Evolutionary conservation across 2,113 vertebrate species (phyloP).

Genomic region (Phrynosoma blainvillii): DNA sequence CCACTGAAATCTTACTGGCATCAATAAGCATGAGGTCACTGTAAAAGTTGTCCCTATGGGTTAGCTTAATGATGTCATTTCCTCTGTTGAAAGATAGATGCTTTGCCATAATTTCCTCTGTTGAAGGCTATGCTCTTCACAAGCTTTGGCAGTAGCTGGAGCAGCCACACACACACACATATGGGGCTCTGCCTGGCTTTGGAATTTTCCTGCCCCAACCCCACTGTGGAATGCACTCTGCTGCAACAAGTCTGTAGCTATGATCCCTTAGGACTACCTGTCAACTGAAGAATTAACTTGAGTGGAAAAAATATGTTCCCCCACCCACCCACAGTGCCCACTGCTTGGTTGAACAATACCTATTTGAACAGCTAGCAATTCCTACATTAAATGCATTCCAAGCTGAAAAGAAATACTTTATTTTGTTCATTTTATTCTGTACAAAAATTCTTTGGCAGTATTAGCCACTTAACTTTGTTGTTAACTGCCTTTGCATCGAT

Average conservation of each 20-base stretch:
- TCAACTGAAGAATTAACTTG: conserved; percentile 10
- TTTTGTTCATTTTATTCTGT: background rate
- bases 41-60: background rate
- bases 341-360: background rate
- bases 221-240: background rate
- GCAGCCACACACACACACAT: no score
- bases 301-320: background rate
- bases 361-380: background rate
- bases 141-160: background rate
- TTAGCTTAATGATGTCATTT: background rate
- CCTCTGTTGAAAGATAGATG: background rate
- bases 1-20: background rate
- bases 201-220: background rate
- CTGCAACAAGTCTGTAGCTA: background rate
- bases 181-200: background rate
- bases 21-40: background rate
- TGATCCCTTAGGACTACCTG: background rate
- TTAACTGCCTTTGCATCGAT: no score
- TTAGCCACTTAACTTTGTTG: conserved; percentile 11
- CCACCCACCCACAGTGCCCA: background rate
- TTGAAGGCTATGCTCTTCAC: background rate
- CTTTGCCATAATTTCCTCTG: background rate
- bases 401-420: background rate
- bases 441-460: background rate
- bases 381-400: background rate